Evolutionary conservation across 1,140 invertebrate genomes (phyloP).

Genomic region (Papilio polyxenes): DNA sequence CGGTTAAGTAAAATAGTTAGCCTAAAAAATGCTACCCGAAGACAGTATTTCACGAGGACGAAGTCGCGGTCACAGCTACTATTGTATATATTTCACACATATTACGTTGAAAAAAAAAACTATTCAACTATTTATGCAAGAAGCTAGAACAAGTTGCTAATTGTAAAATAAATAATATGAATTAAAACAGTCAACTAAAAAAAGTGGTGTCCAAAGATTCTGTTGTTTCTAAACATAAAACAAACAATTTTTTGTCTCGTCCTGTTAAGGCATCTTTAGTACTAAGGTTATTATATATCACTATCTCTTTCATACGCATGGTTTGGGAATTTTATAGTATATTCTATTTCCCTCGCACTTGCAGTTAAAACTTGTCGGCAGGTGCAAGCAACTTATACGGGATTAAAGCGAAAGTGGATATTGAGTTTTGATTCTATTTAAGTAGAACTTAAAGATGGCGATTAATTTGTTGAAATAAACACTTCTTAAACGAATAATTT

Average conservation of each 20-base stretch:
- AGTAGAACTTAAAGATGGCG: not conserved
- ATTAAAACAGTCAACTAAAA: not conserved
- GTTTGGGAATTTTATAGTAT: not conserved
- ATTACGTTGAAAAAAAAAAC: too few relatives aligned
- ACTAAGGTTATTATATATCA: constrained; percentile 6
- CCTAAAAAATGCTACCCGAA: too few relatives aligned
- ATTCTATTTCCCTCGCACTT: too few relatives aligned
- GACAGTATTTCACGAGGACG: too few relatives aligned
- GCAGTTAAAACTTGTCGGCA: constrained; percentile 17
- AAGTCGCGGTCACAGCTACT: too few relatives aligned
- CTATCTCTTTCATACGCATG: constrained; percentile 12
- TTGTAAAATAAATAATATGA: not conserved
- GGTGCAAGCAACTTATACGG: constrained; percentile 11
- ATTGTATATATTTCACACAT: too few relatives aligned
- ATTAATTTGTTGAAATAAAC: not conserved
- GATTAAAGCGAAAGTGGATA: constrained; percentile 32
- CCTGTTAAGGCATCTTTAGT: constrained; percentile 14
- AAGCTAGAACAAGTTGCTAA: too few relatives aligned
- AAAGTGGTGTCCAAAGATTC: not conserved
- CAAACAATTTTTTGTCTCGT: constrained; percentile 33
- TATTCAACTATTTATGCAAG: too few relatives aligned
- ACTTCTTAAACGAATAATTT: not conserved
- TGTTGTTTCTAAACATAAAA: constrained; percentile 21
- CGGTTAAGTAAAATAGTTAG: too few relatives aligned
- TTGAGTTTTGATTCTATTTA: constrained; percentile 24